These are phyloP conservation scores for Gryllus bimaculatus DNA, from an alignment of 1,140 invertebrate species.

Conservation along the genomic window DNA sequence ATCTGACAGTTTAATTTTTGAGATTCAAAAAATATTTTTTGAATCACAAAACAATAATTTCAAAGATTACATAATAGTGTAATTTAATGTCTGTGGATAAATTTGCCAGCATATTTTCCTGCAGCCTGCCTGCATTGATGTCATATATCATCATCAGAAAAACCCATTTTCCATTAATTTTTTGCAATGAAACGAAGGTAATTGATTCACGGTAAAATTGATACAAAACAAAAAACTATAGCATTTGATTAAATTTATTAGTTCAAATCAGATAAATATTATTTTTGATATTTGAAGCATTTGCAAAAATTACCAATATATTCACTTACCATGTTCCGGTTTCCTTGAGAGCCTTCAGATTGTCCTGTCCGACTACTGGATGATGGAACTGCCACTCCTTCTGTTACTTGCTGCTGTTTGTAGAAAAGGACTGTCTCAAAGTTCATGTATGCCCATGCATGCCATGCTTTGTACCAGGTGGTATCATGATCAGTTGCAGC, in stretches of 20 bases:
- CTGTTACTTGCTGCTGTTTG: conserved; percentile 55
- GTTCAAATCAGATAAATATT: too few species aligned
- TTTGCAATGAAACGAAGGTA: too few species aligned
- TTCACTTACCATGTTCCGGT: neutral
- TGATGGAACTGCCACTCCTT: conserved; percentile 24
- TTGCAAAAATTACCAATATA: neutral
- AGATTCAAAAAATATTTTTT: too few species aligned
- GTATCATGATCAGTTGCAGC: conserved; percentile 49
- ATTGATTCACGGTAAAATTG: neutral
- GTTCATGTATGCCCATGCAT: conserved; percentile 95
- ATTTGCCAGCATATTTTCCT: too few species aligned
- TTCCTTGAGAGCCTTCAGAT: neutral
- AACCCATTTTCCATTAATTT: neutral
- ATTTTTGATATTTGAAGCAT: too few species aligned
- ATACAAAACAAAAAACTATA: neutral
- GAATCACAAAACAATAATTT: too few species aligned
- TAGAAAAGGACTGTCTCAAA: conserved; percentile 92
- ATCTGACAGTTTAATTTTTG: too few species aligned
- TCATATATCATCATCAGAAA: neutral
- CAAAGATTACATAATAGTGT: too few species aligned
- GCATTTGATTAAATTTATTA: neutral
- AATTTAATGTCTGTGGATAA: too few species aligned
- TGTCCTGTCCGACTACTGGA: neutral
- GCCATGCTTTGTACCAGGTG: conserved; percentile 93
- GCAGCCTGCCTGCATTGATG: too few species aligned